A percentile compares a stretch with the other conserved stretches of the same genome.
Evolutionary conservation across 2,797 vertebrate species (phyloP).

Genomic region (Sebastolobus altivelis): DNA sequence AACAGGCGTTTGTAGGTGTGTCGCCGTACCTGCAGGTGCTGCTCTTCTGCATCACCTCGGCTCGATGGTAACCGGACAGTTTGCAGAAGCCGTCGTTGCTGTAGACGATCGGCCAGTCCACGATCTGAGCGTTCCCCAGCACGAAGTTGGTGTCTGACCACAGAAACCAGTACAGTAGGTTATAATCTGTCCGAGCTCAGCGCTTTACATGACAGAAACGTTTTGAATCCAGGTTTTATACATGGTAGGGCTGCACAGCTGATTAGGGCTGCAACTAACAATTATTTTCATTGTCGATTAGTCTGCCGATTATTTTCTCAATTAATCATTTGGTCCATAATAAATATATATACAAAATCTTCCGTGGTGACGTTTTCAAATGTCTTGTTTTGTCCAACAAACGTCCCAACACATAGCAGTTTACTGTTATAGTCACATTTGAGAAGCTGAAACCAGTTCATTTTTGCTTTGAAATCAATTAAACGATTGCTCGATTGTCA

Average conservation of each 20-base stretch:
- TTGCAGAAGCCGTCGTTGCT: conserved; percentile 99
- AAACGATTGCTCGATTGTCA: background rate
- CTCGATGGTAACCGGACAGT: conserved; percentile 94
- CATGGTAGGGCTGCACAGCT: background rate
- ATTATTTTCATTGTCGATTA: background rate
- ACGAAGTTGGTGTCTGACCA: conserved; percentile 95
- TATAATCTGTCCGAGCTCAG: accelerated
- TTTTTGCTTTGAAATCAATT: background rate
- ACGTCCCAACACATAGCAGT: background rate
- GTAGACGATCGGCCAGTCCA: conserved; percentile 98
- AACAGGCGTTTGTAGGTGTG: background rate
- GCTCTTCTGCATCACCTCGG: conserved; percentile 99
- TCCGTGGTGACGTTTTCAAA: background rate
- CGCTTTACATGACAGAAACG: background rate
- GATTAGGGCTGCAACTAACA: background rate
- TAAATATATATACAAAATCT: background rate
- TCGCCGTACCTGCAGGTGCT: conserved; percentile 94
- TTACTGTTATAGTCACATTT: background rate
- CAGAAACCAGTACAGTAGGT: background rate
- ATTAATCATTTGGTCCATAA: background rate
- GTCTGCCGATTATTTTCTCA: background rate
- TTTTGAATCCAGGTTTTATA: background rate
- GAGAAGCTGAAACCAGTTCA: background rate
- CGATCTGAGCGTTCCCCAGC: conserved; percentile 97
- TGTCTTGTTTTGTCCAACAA: background rate